phyloP scores from a whole-genome alignment of 2,113 vertebrate species.

The Oreochromis tanganicae region DNA sequence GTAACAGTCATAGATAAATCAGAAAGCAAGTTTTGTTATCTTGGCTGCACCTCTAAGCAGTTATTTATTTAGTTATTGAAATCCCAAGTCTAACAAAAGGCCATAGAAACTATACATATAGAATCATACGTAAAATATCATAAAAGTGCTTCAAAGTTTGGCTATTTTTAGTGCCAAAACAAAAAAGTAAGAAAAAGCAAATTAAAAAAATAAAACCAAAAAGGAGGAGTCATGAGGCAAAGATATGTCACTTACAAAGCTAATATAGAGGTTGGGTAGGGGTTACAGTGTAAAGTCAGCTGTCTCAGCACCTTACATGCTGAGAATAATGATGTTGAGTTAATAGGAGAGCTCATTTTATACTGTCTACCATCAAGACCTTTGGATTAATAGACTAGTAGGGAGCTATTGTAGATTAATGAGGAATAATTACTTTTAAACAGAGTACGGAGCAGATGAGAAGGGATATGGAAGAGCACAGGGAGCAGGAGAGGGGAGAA shows the following conservation, averaged over 20 bases:
- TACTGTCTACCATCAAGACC: slow-evolving; percentile 28
- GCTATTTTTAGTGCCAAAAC: neutral
- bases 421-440: slow-evolving; percentile 56
- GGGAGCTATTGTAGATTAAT: slow-evolving; percentile 46
- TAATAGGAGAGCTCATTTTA: slow-evolving; percentile 47
- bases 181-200: neutral
- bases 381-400: slow-evolving; percentile 40
- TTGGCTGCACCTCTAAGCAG: neutral
- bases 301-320: neutral
- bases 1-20: too few relatives aligned
- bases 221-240: neutral
- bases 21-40: neutral
- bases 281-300: neutral
- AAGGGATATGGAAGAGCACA: neutral
- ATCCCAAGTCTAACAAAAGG: neutral
- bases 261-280: slow-evolving; percentile 18
- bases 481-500: neutral
- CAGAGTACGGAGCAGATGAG: neutral
- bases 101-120: neutral
- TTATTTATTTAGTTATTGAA: neutral
- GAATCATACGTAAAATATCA: neutral
- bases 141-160: neutral
- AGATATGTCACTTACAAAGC: slow-evolving; percentile 27
- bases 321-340: slow-evolving; percentile 49
- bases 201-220: neutral